A percentile compares a stretch with the other conserved stretches of the same genome.
These are phyloP conservation scores for Diuraphis noxia DNA, from an alignment of 1,140 invertebrate genomes.

Conservation along the genomic window DNA sequence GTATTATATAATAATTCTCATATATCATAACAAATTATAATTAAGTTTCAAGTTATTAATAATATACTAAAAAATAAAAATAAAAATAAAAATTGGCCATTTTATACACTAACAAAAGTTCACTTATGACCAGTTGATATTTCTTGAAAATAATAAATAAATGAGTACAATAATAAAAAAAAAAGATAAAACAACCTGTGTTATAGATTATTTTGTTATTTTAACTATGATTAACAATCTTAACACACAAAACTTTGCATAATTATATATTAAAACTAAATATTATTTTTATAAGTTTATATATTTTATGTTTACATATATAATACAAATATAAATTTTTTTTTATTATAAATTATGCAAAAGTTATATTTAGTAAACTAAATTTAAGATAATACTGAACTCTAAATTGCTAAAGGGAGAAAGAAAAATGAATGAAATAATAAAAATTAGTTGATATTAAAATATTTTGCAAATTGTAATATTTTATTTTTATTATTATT, in stretches of 20 bases:
- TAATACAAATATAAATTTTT: conserved; percentile 17
- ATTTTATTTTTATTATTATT: conserved; percentile 51
- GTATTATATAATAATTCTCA: conserved; percentile 51
- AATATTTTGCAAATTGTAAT: conserved; percentile 47
- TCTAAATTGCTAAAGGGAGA: conserved; percentile 38
- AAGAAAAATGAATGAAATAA: conserved; percentile 41
- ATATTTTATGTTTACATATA: conserved; percentile 38
- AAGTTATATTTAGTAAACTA: conserved; percentile 44
- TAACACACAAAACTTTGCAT: conserved; percentile 42
- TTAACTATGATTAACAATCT: conserved; percentile 52
- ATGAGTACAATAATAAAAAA: conserved; percentile 36
- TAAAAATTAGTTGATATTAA: conserved; percentile 47
- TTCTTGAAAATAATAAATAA: conserved; percentile 51
- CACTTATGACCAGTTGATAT: conserved; percentile 39
- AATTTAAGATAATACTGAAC: conserved; percentile 50
- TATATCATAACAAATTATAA: conserved; percentile 53
- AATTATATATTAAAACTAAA: conserved; percentile 46
- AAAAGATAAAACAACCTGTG: conserved; percentile 35
- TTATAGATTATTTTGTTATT: conserved; percentile 48
- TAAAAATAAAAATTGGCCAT: conserved; percentile 43
- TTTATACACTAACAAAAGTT: conserved; percentile 31
- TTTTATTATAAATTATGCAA: conserved; percentile 41
- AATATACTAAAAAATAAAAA: conserved; percentile 52
- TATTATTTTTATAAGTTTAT: conserved; percentile 26
- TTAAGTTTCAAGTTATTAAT: conserved; percentile 47